phyloP scores from a whole-genome alignment of 2,113 vertebrate genomes.

The Myxocyprinus asiaticus region DNA sequence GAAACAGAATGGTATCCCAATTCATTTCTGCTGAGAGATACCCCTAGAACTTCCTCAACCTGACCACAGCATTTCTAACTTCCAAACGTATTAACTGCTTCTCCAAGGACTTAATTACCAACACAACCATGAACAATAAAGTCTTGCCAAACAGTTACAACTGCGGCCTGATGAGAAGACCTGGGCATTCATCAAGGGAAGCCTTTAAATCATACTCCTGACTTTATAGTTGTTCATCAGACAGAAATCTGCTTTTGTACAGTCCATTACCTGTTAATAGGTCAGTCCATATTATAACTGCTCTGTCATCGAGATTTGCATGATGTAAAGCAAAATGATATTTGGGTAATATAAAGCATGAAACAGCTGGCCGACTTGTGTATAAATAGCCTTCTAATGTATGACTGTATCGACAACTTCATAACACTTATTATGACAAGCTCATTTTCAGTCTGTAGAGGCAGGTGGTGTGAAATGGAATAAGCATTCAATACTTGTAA shows the following conservation, averaged over 20 bases:
- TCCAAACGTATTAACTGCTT: constrained; percentile 44
- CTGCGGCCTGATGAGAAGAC: constrained; percentile 13
- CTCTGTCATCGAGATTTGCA: not conserved
- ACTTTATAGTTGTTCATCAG: constrained; percentile 43
- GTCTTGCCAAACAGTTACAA: constrained; percentile 49
- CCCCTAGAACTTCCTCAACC: constrained; percentile 12
- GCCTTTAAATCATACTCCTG: constrained; percentile 22
- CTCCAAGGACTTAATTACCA: constrained; percentile 53
- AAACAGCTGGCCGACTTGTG: constrained; percentile 3
- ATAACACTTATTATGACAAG: constrained; percentile 21
- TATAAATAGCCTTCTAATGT: constrained; percentile 10
- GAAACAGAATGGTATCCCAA: constrained; percentile 6
- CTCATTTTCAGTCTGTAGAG: constrained; percentile 3
- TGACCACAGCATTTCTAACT: constrained; percentile 33
- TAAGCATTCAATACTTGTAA: constrained; percentile 19
- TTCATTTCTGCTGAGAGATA: not conserved
- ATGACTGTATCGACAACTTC: constrained; percentile 9
- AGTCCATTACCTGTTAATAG: constrained; percentile 49
- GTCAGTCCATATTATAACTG: constrained; percentile 38
- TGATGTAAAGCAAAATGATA: constrained; percentile 31
- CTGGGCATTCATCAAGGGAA: constrained; percentile 47
- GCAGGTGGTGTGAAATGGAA: constrained; percentile 8
- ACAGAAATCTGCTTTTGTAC: constrained; percentile 46
- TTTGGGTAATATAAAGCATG: constrained; percentile 15
- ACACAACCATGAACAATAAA: constrained; percentile 53